These are phyloP conservation scores for Montipora efflorescens DNA, from an alignment of 64 coral and sea anemone species.

Conservation along the genomic window DNA sequence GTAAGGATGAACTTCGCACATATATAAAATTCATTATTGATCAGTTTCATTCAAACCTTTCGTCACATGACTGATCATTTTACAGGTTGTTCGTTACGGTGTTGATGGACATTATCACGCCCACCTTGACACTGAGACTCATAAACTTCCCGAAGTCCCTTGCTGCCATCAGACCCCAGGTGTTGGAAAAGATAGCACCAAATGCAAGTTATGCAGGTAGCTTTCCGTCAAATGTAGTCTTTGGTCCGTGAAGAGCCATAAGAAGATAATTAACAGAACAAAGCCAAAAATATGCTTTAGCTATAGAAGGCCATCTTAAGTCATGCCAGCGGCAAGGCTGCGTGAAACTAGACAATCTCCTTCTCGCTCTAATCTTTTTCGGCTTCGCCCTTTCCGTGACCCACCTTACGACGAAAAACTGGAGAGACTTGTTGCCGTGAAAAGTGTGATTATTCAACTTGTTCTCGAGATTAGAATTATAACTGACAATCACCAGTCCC, in stretches of 20 bases:
- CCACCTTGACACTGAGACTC: constrained; percentile 77
- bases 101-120: constrained; percentile 85
- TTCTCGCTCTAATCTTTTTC: too few species aligned
- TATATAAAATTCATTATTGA: background rate
- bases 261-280: background rate
- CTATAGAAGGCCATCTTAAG: too few species aligned
- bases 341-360: too few species aligned
- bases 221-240: background rate
- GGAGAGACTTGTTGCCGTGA: too few species aligned
- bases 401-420: too few species aligned
- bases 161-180: constrained; percentile 76
- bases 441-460: too few species aligned
- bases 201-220: constrained; percentile 87
- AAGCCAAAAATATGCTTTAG: too few species aligned
- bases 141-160: constrained; percentile 54
- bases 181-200: constrained; percentile 5
- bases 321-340: too few species aligned
- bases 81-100: constrained; percentile 79
- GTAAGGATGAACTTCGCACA: too few species aligned
- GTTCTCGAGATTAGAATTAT: too few species aligned
- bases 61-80: background rate
- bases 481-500: too few species aligned
- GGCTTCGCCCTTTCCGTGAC: too few species aligned
- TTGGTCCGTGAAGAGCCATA: background rate
- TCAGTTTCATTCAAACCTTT: background rate